Evolutionary conservation across 2,113 vertebrate genomes (phyloP).

Genomic region (Grammomys surdaster): DNA sequence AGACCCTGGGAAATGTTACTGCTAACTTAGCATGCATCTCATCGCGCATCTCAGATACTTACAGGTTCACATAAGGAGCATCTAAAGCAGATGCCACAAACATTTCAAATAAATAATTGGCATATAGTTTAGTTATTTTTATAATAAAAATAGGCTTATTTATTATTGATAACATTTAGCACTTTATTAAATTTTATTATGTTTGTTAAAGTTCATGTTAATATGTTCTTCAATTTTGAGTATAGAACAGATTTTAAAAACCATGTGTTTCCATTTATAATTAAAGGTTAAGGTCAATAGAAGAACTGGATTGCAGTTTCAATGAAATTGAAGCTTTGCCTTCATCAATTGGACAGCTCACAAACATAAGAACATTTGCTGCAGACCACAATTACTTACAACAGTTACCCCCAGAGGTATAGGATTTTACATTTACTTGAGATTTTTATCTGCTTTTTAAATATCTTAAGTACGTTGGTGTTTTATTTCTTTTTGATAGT

Average conservation of each 20-base stretch:
- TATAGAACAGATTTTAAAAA: neutral
- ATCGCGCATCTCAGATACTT: conserved; percentile 43
- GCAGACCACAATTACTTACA: conserved; percentile 98
- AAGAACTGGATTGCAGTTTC: conserved; percentile 98
- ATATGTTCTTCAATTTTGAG: conserved; percentile 42
- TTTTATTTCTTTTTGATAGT: conserved; percentile 50
- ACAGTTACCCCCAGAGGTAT: conserved; percentile 95
- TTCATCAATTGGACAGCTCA: conserved; percentile 93
- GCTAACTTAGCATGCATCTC: neutral
- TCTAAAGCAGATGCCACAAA: conserved; percentile 6
- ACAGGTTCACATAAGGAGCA: neutral
- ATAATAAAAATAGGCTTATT: neutral
- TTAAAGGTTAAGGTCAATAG: conserved; percentile 91
- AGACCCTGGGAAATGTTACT: conserved; percentile 23
- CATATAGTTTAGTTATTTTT: conserved; percentile 15
- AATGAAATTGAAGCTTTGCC: conserved; percentile 98
- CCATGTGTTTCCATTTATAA: conserved; percentile 31
- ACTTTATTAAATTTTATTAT: conserved; percentile 44
- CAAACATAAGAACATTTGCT: conserved; percentile 94
- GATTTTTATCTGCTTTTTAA: conserved; percentile 39
- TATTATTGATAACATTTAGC: conserved; percentile 55
- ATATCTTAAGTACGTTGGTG: conserved; percentile 17
- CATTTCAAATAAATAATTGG: conserved; percentile 52
- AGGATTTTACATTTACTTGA: conserved; percentile 48
- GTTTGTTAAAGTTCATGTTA: conserved; percentile 37